phyloP scores from a whole-genome alignment of 35 echinoderm and acorn worm species.

The Hemicentrotus pulcherrimus region DNA sequence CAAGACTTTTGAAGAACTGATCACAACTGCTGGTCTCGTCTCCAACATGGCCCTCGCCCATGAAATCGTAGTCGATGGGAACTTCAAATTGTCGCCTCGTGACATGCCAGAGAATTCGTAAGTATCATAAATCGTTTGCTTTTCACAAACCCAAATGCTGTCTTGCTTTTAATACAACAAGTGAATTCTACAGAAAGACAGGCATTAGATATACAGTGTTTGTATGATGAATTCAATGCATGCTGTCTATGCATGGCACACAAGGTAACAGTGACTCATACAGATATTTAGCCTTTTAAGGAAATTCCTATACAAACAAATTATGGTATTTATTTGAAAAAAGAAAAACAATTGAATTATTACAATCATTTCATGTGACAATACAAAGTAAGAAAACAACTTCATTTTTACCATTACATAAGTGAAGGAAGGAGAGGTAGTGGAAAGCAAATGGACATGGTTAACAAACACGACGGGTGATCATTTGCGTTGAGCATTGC shows the following conservation, averaged over 20 bases:
- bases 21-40: constrained; percentile 75
- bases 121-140: constrained; percentile 41
- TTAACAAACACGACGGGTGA: too few species aligned
- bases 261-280: too few species aligned
- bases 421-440: too few species aligned
- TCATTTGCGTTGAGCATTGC: neutral
- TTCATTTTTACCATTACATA: too few species aligned
- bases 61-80: constrained; percentile 93
- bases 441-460: too few species aligned
- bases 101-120: constrained; percentile 94
- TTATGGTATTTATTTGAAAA: too few species aligned
- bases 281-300: too few species aligned
- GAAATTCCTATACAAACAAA: too few species aligned
- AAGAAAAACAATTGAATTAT: too few species aligned
- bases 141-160: neutral
- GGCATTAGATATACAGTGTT: neutral
- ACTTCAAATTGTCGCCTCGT: constrained; percentile 77
- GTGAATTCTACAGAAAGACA: too few species aligned
- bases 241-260: neutral
- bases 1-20: constrained; percentile 90
- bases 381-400: too few species aligned
- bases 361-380: too few species aligned
- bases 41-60: constrained; percentile 90
- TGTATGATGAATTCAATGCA: neutral
- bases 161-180: neutral